Evolutionary conservation across 2,113 vertebrate genomes (phyloP), one percentile per base, ranked within the genome.

Genomic region (Onychostoma macrolepis): DNA sequence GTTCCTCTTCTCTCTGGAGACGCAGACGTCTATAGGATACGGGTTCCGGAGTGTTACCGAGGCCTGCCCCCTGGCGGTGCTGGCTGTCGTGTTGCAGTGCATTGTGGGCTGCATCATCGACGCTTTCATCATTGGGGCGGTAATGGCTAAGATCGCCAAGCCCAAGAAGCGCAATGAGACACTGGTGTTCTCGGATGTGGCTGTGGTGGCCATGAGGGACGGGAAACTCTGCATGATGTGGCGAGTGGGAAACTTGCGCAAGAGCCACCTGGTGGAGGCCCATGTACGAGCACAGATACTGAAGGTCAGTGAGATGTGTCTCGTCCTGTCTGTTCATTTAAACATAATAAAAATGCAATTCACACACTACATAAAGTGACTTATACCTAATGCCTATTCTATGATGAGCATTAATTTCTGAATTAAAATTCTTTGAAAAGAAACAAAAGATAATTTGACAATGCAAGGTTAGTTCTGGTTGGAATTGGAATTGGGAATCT

Each of bases 151-250:
- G 95, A 97, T 98, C 91, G 96, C 97, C 90, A 97, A 97, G 94
- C 97, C 97, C 93, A 97, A 97, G 95, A 97, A 97, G 91, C 97
- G 97, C 93, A 97, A 97, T 74, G 95, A 96, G 92, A 98, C 97
- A 0, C 93, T 98, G 83, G 92, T 97, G 89, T 98, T 97, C 92
- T 97, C 96, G 0, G 92, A 96, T 79, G 94, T 94, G 43, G 97
- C 97, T 1, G 96, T 97, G n/a, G 95, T 97, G 90, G 96, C 96
- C 0, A 91, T 96, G 90, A 96, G 97, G 50, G 96, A 97, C 21
- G 96, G 90, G 50, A 96, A 96, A 89, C 95, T 97, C 89, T 97
- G 97, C 91, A 96, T 98, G 93, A 97, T 97, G 97, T 97, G 97
- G 97, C 94, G 97, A 74, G 96, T 98, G 1, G 97, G 95, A 71